These are phyloP conservation scores for Hirtodrosophila confusa DNA, from an alignment of 2,888 invertebrate genomes.

Conservation along the genomic window DNA sequence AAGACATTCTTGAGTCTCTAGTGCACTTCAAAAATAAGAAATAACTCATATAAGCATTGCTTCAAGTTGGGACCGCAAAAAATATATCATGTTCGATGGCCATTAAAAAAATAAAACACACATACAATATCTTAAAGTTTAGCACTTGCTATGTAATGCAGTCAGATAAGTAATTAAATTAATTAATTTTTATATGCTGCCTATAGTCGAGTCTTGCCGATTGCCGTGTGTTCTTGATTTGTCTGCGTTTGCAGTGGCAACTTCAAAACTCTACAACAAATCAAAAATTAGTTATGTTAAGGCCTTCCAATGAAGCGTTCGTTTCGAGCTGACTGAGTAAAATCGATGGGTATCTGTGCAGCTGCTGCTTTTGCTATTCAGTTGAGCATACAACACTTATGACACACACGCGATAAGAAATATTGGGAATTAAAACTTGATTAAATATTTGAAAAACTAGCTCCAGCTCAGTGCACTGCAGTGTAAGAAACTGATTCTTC, in stretches of 20 bases:
- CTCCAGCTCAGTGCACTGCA: too few species aligned
- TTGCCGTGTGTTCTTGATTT: conserved; percentile 38
- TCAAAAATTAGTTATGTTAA: conserved; percentile 26
- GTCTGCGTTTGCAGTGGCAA: conserved; percentile 54
- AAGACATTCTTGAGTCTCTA: conserved; percentile 53
- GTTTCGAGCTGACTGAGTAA: conserved; percentile 43
- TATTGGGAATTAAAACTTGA: neutral
- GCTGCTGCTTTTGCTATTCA: conserved; percentile 48
- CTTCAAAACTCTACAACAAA: conserved; percentile 11
- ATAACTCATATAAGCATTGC: conserved; percentile 6
- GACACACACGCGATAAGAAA: conserved; percentile 14
- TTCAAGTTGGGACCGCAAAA: conserved; percentile 21
- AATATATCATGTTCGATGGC: conserved; percentile 51
- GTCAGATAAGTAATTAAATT: conserved; percentile 75
- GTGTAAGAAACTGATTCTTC: too few species aligned
- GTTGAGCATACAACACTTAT: conserved; percentile 32
- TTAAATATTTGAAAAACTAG: too few species aligned
- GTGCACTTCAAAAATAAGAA: conserved; percentile 50
- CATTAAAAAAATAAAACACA: conserved; percentile 46
- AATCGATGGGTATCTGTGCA: conserved; percentile 46
- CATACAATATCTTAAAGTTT: conserved; percentile 25
- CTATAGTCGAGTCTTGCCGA: conserved; percentile 40
- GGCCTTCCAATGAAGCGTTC: conserved; percentile 56
- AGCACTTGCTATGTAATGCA: conserved; percentile 47
- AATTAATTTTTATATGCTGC: conserved; percentile 69